Evolutionary conservation across 2,113 vertebrate species (phyloP), one percentile per base, ranked within the genome.

Genomic region (Calonectris borealis): DNA sequence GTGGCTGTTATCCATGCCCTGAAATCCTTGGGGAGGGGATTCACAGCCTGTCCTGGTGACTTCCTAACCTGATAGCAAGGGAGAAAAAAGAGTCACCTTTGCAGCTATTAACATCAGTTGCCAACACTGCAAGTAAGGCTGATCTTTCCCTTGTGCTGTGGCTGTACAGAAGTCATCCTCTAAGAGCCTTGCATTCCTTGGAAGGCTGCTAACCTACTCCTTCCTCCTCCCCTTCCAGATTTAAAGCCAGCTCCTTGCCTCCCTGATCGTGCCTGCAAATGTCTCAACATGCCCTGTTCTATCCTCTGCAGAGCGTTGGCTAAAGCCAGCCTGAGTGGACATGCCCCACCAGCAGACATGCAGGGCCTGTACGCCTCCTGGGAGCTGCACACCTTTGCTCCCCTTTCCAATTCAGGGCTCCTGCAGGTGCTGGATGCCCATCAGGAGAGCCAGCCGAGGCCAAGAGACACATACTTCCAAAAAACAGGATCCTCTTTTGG

Each of bases 351-450:
- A 2, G 76, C 49, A 70, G 69, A 31, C 13, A 40, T 3, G 5
- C 40, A 14, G 0, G 4, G 51, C 19, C 48, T 48, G 16, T 6
- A 32, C 2, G 3, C 7, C 29, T 51, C 61, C 62, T 0, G 0
- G 57, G 62, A 81, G 27, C 36, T 44, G 27, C 49, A 32, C 1
- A 2, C 7, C 40, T 38, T 44, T 12, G 34, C 36, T 72, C 25
- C 81, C 21, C 5, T 46, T 72, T 36, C 60, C 20, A 14, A 1
- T 10, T 49, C 36, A 10, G 46, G 77, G 64, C 10, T 60, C 38
- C 70, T 76, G 46, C 38, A 46, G 52, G 36, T 27, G 27, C 42
- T 52, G 42, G 66, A 26, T 52, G 65, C 8, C 27, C 2, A 1
- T 15, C 62, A 40, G 38, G 7, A 79, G 20, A 32, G 13, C 1